These are phyloP conservation scores for Chironex yamaguchii DNA, from an alignment of 30 jellyfish, hydroid and myxozoan species.

Conservation along the genomic window DNA sequence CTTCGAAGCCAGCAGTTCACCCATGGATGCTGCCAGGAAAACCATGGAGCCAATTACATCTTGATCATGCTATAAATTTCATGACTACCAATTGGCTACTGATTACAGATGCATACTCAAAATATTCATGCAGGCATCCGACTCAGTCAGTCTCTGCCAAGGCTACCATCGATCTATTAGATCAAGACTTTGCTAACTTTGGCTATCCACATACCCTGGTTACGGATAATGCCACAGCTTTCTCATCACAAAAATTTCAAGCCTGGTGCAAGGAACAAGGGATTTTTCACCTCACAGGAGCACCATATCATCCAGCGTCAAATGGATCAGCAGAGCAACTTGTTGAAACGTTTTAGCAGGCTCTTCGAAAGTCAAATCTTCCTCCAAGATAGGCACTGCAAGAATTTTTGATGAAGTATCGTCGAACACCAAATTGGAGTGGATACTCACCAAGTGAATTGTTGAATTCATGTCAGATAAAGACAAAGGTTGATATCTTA, in stretches of 20 bases:
- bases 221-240: constrained; percentile 37
- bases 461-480: constrained; percentile 9
- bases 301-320: constrained; percentile 65
- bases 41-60: constrained; percentile 47
- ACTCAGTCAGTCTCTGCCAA: background rate
- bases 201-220: constrained; percentile 51
- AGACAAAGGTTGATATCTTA: background rate
- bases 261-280: constrained; percentile 22
- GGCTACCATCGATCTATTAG: constrained; percentile 22
- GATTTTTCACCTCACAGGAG: constrained; percentile 29
- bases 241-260: constrained; percentile 16
- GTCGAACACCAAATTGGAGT: constrained; percentile 9
- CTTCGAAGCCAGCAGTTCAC: constrained; percentile 23
- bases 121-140: constrained; percentile 33
- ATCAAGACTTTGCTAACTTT: constrained; percentile 19
- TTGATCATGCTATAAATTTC: constrained; percentile 30
- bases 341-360: background rate
- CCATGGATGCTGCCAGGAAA: constrained; percentile 38
- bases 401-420: constrained; percentile 27
- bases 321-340: no score
- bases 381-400: constrained; percentile 31
- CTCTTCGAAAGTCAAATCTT: background rate
- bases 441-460: constrained; percentile 45
- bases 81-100: constrained; percentile 46
- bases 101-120: constrained; percentile 52